phyloP scores from a whole-genome alignment of 2,888 invertebrate species.

The Toxonevra muliebris region DNA sequence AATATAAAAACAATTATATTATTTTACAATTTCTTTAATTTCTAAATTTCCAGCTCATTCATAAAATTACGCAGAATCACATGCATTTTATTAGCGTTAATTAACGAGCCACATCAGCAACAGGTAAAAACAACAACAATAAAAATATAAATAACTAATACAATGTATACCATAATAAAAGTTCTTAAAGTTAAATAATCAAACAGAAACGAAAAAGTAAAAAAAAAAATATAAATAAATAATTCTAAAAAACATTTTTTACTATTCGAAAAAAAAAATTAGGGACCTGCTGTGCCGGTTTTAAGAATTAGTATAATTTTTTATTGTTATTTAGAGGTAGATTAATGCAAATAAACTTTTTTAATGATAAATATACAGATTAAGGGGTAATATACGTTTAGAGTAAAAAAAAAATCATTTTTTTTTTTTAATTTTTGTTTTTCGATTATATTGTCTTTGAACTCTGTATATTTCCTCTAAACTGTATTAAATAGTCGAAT shows the following conservation, averaged over 20 bases:
- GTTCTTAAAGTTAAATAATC: neutral
- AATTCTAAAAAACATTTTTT: neutral
- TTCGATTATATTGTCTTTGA: no score
- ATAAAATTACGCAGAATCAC: neutral
- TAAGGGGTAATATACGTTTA: no score
- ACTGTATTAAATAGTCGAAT: no score
- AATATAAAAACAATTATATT: no score
- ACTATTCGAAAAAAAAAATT: neutral
- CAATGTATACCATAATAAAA: neutral
- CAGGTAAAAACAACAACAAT: neutral
- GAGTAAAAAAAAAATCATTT: no score
- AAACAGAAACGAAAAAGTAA: neutral
- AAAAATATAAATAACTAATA: neutral
- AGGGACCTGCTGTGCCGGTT: neutral
- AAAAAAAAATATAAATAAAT: neutral
- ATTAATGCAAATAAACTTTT: neutral
- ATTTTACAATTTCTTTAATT: no score
- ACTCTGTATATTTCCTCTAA: no score
- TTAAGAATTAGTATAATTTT: no score
- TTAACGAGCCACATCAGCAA: neutral
- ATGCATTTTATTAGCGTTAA: conserved; percentile 3
- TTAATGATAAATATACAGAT: neutral
- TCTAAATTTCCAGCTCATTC: no score
- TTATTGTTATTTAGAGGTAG: no score
- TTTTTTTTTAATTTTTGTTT: no score